Evolutionary conservation across 2,888 invertebrate genomes (phyloP).

Genomic region (Ariolimax columbianus): DNA sequence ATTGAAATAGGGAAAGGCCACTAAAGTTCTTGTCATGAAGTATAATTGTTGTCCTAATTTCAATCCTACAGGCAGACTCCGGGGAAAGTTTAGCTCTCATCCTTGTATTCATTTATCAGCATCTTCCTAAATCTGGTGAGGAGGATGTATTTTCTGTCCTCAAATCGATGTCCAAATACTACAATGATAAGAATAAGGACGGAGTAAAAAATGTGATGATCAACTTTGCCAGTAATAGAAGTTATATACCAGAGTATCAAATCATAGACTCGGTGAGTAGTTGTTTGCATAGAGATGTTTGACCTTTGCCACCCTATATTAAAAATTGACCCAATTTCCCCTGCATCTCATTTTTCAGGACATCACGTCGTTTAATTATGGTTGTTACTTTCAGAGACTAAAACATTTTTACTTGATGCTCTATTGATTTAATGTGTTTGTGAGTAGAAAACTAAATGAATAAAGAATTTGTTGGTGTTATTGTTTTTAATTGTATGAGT

Average conservation of each 20-base stretch:
- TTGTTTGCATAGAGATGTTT: background rate
- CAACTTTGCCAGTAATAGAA: conserved; percentile 71
- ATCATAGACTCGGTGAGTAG: conserved; percentile 83
- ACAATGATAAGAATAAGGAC: conserved; percentile 84
- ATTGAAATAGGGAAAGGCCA: too few species aligned
- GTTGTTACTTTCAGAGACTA: too few species aligned
- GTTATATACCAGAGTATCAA: conserved; percentile 80
- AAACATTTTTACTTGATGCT: too few species aligned
- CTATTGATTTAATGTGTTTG: too few species aligned
- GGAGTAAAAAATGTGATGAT: conserved; percentile 83
- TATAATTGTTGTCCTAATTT: background rate
- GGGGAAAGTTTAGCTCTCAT: conserved; percentile 89
- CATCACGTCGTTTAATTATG: too few species aligned
- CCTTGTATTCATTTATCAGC: conserved; percentile 83
- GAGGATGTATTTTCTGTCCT: conserved; percentile 83
- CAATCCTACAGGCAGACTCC: conserved; percentile 83
- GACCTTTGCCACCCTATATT: background rate
- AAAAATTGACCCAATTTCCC: too few species aligned
- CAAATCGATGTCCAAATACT: conserved; percentile 83
- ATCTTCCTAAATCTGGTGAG: conserved; percentile 51
- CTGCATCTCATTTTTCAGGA: too few species aligned
- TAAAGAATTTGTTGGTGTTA: too few species aligned
- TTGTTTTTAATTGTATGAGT: too few species aligned
- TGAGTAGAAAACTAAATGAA: too few species aligned
- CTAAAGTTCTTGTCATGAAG: too few species aligned